These are phyloP conservation scores for Pocillopora grandis DNA, from an alignment of 92 coral and sea anemone genomes.

Conservation along the genomic window DNA sequence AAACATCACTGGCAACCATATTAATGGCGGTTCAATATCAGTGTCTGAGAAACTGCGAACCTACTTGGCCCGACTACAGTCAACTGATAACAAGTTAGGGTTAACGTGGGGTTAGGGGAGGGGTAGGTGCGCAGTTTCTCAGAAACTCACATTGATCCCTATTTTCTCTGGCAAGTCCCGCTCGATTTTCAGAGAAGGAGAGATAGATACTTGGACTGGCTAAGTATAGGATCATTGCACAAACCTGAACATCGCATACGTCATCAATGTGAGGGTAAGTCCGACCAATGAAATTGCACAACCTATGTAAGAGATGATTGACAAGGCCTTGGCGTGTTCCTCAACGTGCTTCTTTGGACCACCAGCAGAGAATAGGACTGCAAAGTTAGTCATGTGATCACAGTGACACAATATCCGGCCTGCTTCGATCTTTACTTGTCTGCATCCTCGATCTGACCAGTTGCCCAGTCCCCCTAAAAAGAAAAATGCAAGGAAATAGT, in stretches of 20 bases:
- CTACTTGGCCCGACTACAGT: too few species aligned
- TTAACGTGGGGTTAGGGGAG: too few species aligned
- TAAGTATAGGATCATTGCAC: neutral
- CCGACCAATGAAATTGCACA: slow-evolving; percentile 89
- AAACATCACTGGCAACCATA: too few species aligned
- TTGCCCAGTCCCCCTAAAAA: slow-evolving; percentile 48
- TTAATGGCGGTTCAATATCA: too few species aligned
- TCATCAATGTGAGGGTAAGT: slow-evolving; percentile 70
- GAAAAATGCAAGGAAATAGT: neutral
- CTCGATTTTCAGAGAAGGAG: neutral
- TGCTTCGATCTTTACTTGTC: slow-evolving; percentile 7
- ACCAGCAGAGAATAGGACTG: slow-evolving; percentile 70
- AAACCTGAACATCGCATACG: slow-evolving; percentile 88
- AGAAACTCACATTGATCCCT: too few species aligned
- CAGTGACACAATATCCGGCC: slow-evolving; percentile 58
- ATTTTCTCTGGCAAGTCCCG: too few species aligned
- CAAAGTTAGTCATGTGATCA: slow-evolving; percentile 84
- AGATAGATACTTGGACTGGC: neutral
- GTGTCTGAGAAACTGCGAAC: too few species aligned
- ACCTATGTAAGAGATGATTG: slow-evolving; percentile 83
- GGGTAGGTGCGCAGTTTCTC: too few species aligned
- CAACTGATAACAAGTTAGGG: too few species aligned
- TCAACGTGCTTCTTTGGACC: slow-evolving; percentile 36
- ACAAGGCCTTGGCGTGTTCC: slow-evolving; percentile 48
- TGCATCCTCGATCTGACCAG: slow-evolving; percentile 59